Base-by-base conservation (phyloP, 2,888 invertebrate species). In the Hirtodrosophila duncani region DNA sequence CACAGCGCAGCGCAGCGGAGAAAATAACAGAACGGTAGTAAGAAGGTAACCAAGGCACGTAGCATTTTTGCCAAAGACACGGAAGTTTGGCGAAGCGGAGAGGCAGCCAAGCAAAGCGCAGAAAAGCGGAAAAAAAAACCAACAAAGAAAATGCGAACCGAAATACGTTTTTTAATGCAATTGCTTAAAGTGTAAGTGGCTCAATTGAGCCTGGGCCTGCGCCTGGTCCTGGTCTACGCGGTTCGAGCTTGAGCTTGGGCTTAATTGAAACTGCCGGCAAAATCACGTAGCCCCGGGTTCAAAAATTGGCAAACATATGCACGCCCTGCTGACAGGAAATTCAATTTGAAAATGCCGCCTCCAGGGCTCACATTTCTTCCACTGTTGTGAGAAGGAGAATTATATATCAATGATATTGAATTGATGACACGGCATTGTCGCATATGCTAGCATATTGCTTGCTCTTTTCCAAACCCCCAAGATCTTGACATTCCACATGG, bases 161-260 rank as follows among this genome's bases (percentile, higher is more conserved):
- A 23, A 67, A 59, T 46, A 29, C 24, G 29, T 33, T 53, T 51
- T 53, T 53, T 60, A 69, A 75, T 75, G 67, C 60, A 63, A 63
- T 67, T 58, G n/a, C 64, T 67, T 75, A 39, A 79, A 67, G 67
- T 67, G 58, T 52, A 75, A 72, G 67, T 70, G 67, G 57, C 52
- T 49, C 70, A 66, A 60, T 75, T 68, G 59, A n/a, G n/a, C n/a
- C n/a, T 33, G 33, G 18, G 46, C n/a, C 52, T 58, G 44, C n/a
- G n/a, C n/a, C n/a, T n/a, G n/a, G n/a, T n/a, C n/a, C n/a, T n/a
- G n/a, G n/a, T n/a, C n/a, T n/a, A n/a, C n/a, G n/a, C n/a, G n/a
- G n/a, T n/a, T n/a, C n/a, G n/a, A n/a, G n/a, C n/a, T n/a, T n/a
- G n/a, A n/a, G 36, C 46, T 17, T 4, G 10, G 34, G 34, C 36